Percentiles rank a stretch among this genome's conserved stretches.
phyloP scores from a whole-genome alignment of 2,888 invertebrate species.

The Drymonia ruficornis region DNA sequence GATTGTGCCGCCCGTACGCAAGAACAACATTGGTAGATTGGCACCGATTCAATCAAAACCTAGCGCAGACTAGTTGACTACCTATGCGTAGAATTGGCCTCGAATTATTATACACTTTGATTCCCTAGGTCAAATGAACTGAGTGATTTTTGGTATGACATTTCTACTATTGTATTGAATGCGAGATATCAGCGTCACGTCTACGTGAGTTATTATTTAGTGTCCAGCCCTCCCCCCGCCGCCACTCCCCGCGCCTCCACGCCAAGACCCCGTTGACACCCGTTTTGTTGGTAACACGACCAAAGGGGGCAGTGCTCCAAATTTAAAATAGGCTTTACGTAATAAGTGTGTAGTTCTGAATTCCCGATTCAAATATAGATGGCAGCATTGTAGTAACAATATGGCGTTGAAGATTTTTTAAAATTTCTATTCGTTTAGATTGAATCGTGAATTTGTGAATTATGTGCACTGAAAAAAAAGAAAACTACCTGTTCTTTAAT shows the following conservation, averaged over 20 bases:
- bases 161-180: not conserved
- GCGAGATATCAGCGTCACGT: conserved; percentile 30
- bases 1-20: no score
- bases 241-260: conserved; percentile 33
- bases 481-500: conserved; percentile 10
- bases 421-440: no score
- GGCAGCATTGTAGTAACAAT: not conserved
- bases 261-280: conserved; percentile 21
- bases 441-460: not conserved
- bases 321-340: conserved; percentile 3
- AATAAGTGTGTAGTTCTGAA: conserved; percentile 6
- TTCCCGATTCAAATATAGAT: conserved; percentile 8
- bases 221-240: conserved; percentile 28
- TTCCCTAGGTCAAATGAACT: not conserved
- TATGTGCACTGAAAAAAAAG: not conserved
- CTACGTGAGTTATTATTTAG: conserved; percentile 43
- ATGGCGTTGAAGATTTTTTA: not conserved
- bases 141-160: not conserved
- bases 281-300: conserved; percentile 34
- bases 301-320: conserved; percentile 41
- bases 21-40: no score
- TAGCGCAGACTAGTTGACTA: no score
- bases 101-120: no score
- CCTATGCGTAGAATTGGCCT: no score
- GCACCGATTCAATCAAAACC: no score